Evolutionary conservation across 2,888 invertebrate genomes (phyloP).

Genomic region (Diarsia dahlii): DNA sequence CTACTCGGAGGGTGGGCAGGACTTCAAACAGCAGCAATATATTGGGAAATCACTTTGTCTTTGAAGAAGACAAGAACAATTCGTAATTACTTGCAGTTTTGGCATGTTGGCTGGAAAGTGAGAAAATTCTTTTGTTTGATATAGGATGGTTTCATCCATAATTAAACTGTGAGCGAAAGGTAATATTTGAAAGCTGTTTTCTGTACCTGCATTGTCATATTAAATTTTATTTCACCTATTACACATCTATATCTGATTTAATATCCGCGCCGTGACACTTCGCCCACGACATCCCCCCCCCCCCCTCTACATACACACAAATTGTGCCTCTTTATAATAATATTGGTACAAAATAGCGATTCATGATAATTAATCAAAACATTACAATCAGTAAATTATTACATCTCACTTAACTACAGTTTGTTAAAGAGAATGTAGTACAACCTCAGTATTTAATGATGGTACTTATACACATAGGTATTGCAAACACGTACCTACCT

Average conservation of each 20-base stretch:
- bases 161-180: not conserved
- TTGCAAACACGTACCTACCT: constrained; percentile 16
- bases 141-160: not conserved
- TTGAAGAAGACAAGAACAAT: constrained; percentile 22
- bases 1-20: constrained; percentile 37
- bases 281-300: too few species aligned
- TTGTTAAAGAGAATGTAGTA: not conserved
- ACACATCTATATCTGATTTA: too few species aligned
- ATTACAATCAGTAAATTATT: not conserved
- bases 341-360: too few species aligned
- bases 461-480: not conserved
- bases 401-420: constrained; percentile 6
- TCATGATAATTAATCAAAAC: too few species aligned
- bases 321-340: too few species aligned
- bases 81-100: constrained; percentile 39
- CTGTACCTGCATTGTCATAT: too few species aligned
- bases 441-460: constrained; percentile 21
- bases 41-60: constrained; percentile 34
- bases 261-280: too few species aligned
- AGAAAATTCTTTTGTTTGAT: not conserved
- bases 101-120: not conserved
- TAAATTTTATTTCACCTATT: too few species aligned
- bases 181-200: not conserved
- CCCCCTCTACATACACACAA: too few species aligned
- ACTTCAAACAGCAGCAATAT: constrained; percentile 54